Evolutionary conservation across 2,797 vertebrate species (phyloP), one percentile per base, ranked within the genome.

Genomic region (Xenopus petersii): DNA sequence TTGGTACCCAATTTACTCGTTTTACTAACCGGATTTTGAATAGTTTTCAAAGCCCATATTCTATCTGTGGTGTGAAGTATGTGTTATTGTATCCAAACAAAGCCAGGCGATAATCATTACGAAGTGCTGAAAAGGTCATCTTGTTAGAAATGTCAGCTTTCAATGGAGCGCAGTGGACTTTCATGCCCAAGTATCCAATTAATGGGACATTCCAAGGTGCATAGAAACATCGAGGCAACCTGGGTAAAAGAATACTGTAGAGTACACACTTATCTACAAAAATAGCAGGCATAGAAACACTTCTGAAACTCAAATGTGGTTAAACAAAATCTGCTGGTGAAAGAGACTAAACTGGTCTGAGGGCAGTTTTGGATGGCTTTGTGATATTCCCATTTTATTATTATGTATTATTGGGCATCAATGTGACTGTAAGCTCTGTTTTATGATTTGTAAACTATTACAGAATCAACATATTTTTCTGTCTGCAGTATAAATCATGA

Each of bases 101-200:
- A 95, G 93, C 93, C 89, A 91, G 91, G 89, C 89, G 90, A 93
- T 95, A 93, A 97, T 98, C 95, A 98, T 98, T 98, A 96, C 94
- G 93, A 93, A 96, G 94, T 94, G 93, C 93, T 94, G 93, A 94
- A 98, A 98, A 98, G 97, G 97, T 98, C 96, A 98, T 92, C 89
- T 93, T 93, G 94, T 95, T 95, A 95, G 94, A 98, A 98, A 98
- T 98, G 97, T 98, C 97, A 98, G 93, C 88, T 88, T 95, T 98
- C 95, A 97, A 94, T 95, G 94, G 92, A 95, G 89, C 93, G 74
- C 88, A 79, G 92, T 8, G 87, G 90, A 93, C 92, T 91, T 91
- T 90, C 86, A 89, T 86, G 90, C 87, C 91, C 90, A 91, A 92
- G 87, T 94, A 95, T 95, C 94, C 95, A 98, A 98, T 98, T 98